A percentile compares a stretch with the other conserved stretches of the same genome.
Conservation (phyloP, 2,113 vertebrate species). For the Coreoperca whiteheadi region DNA sequence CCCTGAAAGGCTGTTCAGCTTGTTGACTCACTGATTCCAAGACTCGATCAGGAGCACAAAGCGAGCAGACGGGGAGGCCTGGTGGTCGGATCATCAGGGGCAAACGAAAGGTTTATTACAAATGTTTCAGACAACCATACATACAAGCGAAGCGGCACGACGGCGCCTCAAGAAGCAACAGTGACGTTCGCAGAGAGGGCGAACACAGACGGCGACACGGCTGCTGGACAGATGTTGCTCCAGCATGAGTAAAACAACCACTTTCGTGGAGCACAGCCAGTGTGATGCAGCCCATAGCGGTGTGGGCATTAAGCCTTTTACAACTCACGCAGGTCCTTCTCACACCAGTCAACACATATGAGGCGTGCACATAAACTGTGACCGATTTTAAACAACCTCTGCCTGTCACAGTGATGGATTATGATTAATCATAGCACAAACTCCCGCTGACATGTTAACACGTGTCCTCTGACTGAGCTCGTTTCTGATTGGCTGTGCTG, state of each 20-base stretch:
- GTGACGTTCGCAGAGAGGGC: neutral
- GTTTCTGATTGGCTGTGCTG: constrained; percentile 24
- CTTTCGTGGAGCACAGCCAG: neutral
- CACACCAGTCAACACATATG: neutral
- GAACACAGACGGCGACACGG: neutral
- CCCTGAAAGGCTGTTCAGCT: neutral
- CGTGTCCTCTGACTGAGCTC: constrained; percentile 2
- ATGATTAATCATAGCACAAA: neutral
- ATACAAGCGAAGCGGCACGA: too few species aligned
- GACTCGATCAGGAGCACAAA: neutral
- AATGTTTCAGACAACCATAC: too few species aligned
- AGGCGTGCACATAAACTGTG: neutral
- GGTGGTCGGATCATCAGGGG: too few species aligned
- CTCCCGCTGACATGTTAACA: constrained; percentile 14
- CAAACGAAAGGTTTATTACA: too few species aligned
- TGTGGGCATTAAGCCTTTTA: neutral
- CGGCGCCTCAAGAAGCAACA: too few species aligned
- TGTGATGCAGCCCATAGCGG: neutral
- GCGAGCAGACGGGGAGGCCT: neutral
- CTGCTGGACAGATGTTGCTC: neutral
- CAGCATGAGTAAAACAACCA: neutral
- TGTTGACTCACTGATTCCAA: constrained; percentile 20
- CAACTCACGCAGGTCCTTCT: neutral
- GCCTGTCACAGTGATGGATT: constrained; percentile 26
- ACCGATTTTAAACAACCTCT: neutral